These are phyloP conservation scores for Paratrypauchen microcephalus DNA, from an alignment of 2,797 vertebrate species.

Conservation along the genomic window DNA sequence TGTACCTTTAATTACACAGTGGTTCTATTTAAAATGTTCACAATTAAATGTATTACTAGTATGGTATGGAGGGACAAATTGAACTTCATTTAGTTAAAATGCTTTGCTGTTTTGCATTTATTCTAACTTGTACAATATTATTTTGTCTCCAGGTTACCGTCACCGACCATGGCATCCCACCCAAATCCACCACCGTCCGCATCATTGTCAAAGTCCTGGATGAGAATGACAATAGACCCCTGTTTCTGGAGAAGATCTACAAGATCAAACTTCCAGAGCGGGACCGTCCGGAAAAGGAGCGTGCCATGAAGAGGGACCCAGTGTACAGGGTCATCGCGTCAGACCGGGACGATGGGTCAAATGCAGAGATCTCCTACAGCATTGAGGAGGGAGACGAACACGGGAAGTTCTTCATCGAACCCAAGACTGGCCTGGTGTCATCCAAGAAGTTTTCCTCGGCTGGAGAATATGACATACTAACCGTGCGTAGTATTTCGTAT, in stretches of 20 bases:
- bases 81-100: no score
- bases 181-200: constrained; percentile 85
- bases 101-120: no score
- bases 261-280: constrained; percentile 92
- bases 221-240: constrained; percentile 94
- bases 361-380: constrained; percentile 96
- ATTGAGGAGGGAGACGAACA: constrained; percentile 95
- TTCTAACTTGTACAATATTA: not conserved
- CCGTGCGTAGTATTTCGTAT: constrained; percentile 79
- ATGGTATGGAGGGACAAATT: no score
- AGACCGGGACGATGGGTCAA: constrained; percentile 90
- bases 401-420: constrained; percentile 95
- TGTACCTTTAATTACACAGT: no score
- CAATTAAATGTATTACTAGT: no score
- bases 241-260: constrained; percentile 97
- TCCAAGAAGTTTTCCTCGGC: constrained; percentile 93
- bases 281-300: constrained; percentile 84
- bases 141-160: constrained; percentile 82
- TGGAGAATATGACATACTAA: constrained; percentile 94
- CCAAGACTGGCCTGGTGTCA: constrained; percentile 94
- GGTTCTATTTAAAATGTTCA: no score
- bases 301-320: constrained; percentile 81
- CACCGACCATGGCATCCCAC: constrained; percentile 85
- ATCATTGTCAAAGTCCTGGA: constrained; percentile 93
- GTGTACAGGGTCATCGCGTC: constrained; percentile 91